Evolutionary conservation across 2,888 invertebrate genomes (phyloP).

Genomic region (Agrypnus murinus): DNA sequence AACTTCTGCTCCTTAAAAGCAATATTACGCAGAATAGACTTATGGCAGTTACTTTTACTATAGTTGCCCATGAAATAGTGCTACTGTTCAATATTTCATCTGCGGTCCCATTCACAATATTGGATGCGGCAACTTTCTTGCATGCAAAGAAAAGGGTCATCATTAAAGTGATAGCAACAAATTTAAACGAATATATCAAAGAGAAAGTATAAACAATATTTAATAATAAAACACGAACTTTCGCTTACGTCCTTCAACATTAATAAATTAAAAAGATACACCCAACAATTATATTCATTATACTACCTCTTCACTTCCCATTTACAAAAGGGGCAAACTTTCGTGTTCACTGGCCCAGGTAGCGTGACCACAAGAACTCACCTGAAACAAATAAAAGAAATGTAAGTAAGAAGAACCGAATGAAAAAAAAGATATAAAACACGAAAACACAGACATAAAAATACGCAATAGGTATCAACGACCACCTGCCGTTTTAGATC

Average conservation of each 20-base stretch:
- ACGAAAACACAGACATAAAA: slow-evolving; percentile 34
- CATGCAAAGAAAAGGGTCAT: too few species aligned
- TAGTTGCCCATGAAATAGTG: too few species aligned
- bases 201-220: not conserved
- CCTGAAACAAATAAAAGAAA: slow-evolving; percentile 26
- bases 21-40: too few species aligned
- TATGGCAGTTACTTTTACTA: too few species aligned
- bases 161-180: too few species aligned
- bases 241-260: slow-evolving; percentile 8
- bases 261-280: not conserved
- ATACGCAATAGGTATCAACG: slow-evolving; percentile 27
- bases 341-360: slow-evolving; percentile 16
- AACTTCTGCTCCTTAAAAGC: too few species aligned
- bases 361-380: slow-evolving; percentile 20
- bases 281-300: slow-evolving; percentile 13
- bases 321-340: slow-evolving; percentile 19
- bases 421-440: slow-evolving; percentile 10
- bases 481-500: slow-evolving; percentile 39
- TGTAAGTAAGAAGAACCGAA: slow-evolving; percentile 14
- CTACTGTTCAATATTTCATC: too few species aligned
- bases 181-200: not conserved
- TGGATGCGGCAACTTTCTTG: too few species aligned
- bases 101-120: too few species aligned
- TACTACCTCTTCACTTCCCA: slow-evolving; percentile 6
- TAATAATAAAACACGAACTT: slow-evolving; percentile 9